phyloP scores from a whole-genome alignment of 2,797 vertebrate species.

The Carduelis carduelis region DNA sequence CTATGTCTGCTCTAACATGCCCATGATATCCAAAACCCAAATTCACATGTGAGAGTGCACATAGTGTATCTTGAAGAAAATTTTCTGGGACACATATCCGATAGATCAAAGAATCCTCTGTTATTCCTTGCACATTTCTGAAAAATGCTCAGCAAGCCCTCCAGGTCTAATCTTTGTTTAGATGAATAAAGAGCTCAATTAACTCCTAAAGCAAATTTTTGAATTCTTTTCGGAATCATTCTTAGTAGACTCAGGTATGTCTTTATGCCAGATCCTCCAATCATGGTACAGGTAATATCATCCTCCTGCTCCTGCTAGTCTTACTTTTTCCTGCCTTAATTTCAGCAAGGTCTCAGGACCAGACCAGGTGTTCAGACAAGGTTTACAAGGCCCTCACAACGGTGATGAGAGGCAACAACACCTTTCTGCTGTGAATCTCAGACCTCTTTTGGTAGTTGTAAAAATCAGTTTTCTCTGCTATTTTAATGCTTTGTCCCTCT shows the following conservation, averaged over 20 bases:
- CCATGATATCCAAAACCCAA: background rate
- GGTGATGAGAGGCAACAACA: background rate
- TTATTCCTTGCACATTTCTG: background rate
- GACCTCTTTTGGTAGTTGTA: background rate
- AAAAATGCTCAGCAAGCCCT: background rate
- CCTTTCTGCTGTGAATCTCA: background rate
- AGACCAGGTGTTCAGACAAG: background rate
- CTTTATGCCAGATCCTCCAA: background rate
- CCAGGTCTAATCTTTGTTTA: background rate
- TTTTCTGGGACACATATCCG: accelerated
- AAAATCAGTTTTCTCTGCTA: background rate
- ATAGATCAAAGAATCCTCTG: background rate
- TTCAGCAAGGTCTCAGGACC: background rate
- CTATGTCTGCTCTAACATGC: background rate
- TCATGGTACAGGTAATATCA: background rate
- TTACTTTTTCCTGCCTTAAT: background rate
- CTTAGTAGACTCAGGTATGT: background rate
- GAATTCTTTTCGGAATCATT: background rate
- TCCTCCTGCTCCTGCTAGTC: background rate
- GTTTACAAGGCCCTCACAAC: background rate
- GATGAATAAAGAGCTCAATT: background rate
- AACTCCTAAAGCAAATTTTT: background rate
- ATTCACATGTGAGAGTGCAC: background rate
- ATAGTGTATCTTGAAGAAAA: background rate
- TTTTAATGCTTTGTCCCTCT: background rate